These are phyloP conservation scores for Alca torda DNA, from an alignment of 2,797 vertebrate species.

Conservation along the genomic window DNA sequence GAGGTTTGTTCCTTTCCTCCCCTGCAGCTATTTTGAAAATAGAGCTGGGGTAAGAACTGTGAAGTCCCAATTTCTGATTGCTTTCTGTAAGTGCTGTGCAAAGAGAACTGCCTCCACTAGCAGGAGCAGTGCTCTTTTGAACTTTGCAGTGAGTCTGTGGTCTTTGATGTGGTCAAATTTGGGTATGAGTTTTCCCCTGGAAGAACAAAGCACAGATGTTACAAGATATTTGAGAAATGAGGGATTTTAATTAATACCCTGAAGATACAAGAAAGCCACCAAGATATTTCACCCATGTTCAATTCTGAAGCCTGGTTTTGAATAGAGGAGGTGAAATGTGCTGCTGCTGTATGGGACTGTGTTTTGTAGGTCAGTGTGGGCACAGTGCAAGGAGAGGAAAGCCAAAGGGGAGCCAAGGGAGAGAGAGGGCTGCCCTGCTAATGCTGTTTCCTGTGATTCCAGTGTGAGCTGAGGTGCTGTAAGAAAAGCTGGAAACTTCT, in stretches of 20 bases:
- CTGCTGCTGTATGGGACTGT: not conserved
- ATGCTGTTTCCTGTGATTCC: not conserved
- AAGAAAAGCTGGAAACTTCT: not conserved
- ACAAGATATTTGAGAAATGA: not conserved
- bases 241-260: conserved; percentile 2
- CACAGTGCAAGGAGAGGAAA: not conserved
- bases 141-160: not conserved
- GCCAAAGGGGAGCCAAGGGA: not conserved
- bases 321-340: not conserved
- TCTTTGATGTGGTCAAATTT: conserved; percentile 10
- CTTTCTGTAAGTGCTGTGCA: not conserved
- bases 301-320: not conserved
- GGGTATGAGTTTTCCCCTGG: not conserved
- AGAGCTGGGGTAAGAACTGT: not conserved
- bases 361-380: not conserved
- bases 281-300: not conserved
- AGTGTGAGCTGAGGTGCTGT: not conserved
- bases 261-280: not conserved
- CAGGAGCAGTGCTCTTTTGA: not conserved
- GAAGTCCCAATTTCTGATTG: not conserved
- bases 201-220: conserved; percentile 22
- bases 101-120: not conserved
- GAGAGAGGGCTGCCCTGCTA: not conserved
- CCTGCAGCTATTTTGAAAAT: not conserved
- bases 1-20: not conserved